Percentiles rank a stretch among this genome's conserved stretches.
These are phyloP conservation scores for Sepioteuthis lessoniana DNA, from an alignment of 2,888 invertebrate genomes.

Conservation along the genomic window DNA sequence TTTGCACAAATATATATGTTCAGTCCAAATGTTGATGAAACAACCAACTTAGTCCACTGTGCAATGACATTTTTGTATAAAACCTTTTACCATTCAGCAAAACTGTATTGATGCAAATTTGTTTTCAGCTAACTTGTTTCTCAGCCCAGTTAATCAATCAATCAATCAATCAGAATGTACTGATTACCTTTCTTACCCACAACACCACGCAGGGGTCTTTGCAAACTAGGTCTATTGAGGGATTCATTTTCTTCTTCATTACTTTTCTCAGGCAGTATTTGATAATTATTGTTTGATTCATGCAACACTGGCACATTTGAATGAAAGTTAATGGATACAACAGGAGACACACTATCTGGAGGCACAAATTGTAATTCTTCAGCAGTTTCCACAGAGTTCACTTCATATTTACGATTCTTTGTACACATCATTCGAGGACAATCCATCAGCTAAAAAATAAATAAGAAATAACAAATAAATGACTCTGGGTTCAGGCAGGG, in stretches of 20 bases:
- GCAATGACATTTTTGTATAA: no score
- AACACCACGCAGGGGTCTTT: background rate
- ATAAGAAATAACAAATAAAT: no score
- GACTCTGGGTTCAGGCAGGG: no score
- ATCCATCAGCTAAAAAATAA: background rate
- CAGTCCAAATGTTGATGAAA: no score
- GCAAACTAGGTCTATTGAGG: background rate
- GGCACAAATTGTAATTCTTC: conserved; percentile 25
- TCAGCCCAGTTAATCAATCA: background rate
- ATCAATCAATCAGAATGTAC: background rate
- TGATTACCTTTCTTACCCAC: background rate
- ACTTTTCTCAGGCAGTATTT: background rate
- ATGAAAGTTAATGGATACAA: background rate
- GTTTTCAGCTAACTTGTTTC: no score
- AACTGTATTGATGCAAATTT: no score
- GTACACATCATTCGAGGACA: background rate
- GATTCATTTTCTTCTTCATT: background rate
- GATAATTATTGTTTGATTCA: background rate
- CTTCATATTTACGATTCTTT: background rate
- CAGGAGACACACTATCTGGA: background rate
- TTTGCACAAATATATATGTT: no score
- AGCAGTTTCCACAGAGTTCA: background rate
- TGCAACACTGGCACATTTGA: background rate
- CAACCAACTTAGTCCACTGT: no score
- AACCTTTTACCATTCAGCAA: no score